Percentiles rank a stretch among this genome's conserved stretches.
Evolutionary conservation across 1,140 invertebrate genomes (phyloP).

Genomic region (Musca vetustissima): DNA sequence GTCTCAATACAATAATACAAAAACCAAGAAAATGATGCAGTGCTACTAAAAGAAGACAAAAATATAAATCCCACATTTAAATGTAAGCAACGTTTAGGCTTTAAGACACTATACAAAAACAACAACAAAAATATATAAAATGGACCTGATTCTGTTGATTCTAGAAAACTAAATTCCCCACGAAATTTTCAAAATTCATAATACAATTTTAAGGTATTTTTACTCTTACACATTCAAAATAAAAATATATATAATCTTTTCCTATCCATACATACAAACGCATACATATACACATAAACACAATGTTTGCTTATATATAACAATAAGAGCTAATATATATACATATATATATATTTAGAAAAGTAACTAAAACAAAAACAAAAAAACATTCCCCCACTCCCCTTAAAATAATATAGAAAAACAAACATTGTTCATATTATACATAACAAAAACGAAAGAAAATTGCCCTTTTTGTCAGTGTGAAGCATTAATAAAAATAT

Average conservation of each 20-base stretch:
- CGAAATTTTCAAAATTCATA: background rate
- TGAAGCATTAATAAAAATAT: conserved; percentile 19
- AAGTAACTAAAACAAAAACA: no score
- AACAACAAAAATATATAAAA: background rate
- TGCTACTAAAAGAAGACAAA: background rate
- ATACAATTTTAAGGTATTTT: no score
- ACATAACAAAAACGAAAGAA: conserved; percentile 14
- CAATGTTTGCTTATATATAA: background rate
- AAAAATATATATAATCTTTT: no score
- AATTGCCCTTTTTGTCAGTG: conserved; percentile 24
- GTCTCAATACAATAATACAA: background rate
- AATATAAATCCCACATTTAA: background rate
- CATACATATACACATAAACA: no score
- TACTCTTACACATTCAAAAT: no score
- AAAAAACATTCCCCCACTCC: background rate
- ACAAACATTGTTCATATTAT: conserved; percentile 21
- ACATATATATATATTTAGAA: background rate
- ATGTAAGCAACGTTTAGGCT: conserved; percentile 5
- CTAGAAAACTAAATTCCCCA: background rate
- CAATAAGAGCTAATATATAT: conserved; percentile 4
- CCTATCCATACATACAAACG: no score
- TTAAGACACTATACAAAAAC: background rate
- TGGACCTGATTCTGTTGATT: no score
- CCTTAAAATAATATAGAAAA: background rate
- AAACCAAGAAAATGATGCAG: background rate